Base-by-base conservation (phyloP, 2,888 invertebrate genomes). In the Andrena flavipes region DNA sequence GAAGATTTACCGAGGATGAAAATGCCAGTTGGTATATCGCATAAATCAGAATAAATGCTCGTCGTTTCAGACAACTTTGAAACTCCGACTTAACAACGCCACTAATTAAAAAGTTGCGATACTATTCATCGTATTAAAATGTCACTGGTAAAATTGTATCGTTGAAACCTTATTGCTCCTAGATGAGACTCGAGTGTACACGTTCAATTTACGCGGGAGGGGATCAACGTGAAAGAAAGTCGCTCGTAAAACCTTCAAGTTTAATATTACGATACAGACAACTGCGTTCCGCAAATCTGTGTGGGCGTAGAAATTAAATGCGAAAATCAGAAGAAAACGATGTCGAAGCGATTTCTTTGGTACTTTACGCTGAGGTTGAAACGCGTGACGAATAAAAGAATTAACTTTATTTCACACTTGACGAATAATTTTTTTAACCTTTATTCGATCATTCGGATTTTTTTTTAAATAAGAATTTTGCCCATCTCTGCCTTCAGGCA, bases 61-160 rank as follows among this genome's bases (percentile, higher is more conserved):
- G 54, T 56, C 62, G 42, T 63, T 33, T 16, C 33, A 30, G 16
- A 68, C 48, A 26, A 63, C 69, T 49, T 69, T 23, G 35, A 64
- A 60, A 51, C 13, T 65, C 30, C 26, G 13, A 35, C 23, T 59
- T 10, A 10, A 60, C 33, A 35, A 65, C 10, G 13, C 10, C 29
- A 49, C 20, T 42, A 59, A 69, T 69, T 59, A 64, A 30, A 13
- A 75, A 56, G 64, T 79, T 64, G 51, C 35, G 23, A 69, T 30
- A 20, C 8, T 7, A 20, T 59, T 64, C 48, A 23, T 51, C 13
- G 33, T 30, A 35, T 64, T 51, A 64, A 64, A 51, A 29, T 30
- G 20, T 23, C 2, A 29, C 56, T 29, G 42, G 20, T 67, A 62
- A 65, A 63, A 13, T 75, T 63, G n/a, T 49, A 63, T 64, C 56